These are phyloP conservation scores for Falco rusticolus DNA, from an alignment of 2,797 vertebrate species.

Conservation along the genomic window DNA sequence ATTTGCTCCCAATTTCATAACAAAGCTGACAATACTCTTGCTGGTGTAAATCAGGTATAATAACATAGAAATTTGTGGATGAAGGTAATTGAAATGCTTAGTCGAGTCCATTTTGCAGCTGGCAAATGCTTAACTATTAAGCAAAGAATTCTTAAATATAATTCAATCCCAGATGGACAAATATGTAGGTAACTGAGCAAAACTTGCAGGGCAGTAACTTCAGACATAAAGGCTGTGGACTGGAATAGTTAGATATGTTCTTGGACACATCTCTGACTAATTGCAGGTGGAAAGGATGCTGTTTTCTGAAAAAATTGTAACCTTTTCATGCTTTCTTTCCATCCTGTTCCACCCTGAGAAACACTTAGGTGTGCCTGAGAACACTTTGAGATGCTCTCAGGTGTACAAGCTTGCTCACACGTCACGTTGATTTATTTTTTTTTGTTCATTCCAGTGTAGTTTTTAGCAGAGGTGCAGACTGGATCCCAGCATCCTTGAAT, in stretches of 20 bases:
- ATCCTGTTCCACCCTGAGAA: background rate
- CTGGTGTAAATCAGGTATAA: background rate
- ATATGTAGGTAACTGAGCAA: background rate
- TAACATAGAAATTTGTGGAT: background rate
- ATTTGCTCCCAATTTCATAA: background rate
- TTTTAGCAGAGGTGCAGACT: background rate
- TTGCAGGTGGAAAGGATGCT: background rate
- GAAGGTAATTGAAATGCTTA: background rate
- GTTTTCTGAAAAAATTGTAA: background rate
- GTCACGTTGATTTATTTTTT: background rate
- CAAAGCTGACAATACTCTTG: background rate
- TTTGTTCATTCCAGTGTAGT: background rate
- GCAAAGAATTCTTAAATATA: background rate
- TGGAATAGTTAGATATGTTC: background rate
- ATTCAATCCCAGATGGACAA: background rate
- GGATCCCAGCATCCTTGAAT: background rate
- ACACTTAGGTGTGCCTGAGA: background rate
- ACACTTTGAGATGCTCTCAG: background rate
- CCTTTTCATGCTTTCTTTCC: background rate
- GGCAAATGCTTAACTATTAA: background rate
- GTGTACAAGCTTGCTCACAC: background rate
- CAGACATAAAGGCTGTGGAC: background rate
- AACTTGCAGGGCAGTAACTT: background rate
- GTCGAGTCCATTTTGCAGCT: background rate
- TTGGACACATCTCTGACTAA: background rate